Percentiles rank a stretch among this genome's conserved stretches.
Conservation (phyloP, 2,888 invertebrate genomes). For the Hoplodrina ambigua region DNA sequence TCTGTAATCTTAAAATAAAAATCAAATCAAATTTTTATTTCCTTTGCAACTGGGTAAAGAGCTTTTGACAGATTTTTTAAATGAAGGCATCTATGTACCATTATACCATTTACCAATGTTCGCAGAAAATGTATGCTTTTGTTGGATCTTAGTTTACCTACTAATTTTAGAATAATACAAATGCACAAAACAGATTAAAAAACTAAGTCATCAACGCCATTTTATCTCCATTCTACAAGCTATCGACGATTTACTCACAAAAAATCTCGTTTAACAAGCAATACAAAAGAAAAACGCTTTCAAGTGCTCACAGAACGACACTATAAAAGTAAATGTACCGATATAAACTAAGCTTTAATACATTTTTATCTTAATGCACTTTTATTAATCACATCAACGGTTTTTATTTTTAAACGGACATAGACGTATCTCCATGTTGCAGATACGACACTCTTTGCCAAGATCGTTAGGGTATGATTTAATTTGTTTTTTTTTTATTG, state of each 20-base stretch:
- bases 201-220: conserved; percentile 12
- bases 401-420: conserved; percentile 24
- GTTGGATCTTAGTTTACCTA: background rate
- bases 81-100: no score
- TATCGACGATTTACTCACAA: conserved; percentile 23
- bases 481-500: conserved; percentile 21
- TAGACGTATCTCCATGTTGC: conserved; percentile 13
- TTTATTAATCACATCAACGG: conserved; percentile 41
- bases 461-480: conserved; percentile 21
- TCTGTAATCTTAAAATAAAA: no score
- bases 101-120: no score
- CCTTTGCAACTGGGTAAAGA: no score
- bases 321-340: conserved; percentile 42
- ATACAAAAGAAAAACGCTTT: conserved; percentile 29
- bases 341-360: conserved; percentile 20
- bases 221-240: background rate
- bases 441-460: conserved; percentile 22
- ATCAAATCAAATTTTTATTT: no score
- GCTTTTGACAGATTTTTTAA: no score
- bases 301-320: conserved; percentile 24
- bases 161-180: background rate
- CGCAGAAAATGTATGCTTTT: no score
- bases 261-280: conserved; percentile 35
- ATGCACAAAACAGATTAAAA: background rate
- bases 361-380: conserved; percentile 49